Percentiles rank a stretch among this genome's conserved stretches.
Conservation (phyloP, 2,888 invertebrate species). For the Colletes collaris region DNA sequence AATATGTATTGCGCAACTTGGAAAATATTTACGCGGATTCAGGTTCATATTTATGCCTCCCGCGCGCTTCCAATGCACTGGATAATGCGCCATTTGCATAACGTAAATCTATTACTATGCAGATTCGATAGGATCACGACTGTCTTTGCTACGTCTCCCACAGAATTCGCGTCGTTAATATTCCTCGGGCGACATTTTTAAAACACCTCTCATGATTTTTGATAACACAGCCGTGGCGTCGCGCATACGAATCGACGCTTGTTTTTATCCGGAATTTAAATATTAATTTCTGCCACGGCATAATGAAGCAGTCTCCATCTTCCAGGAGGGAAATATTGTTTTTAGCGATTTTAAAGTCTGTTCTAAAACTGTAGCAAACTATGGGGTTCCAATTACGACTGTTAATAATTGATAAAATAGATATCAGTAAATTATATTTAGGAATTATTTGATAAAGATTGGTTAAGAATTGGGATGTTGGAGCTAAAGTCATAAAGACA, state of each 20-base stretch:
- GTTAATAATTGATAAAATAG: no score
- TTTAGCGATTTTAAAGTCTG: not conserved
- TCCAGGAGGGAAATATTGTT: not conserved
- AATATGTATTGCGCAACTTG: not conserved
- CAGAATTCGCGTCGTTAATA: not conserved
- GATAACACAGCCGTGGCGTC: not conserved
- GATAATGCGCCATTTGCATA: slow-evolving; percentile 25
- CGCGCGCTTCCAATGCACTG: not conserved
- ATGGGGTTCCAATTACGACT: no score
- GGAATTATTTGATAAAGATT: no score
- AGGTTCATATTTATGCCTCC: slow-evolving; percentile 26
- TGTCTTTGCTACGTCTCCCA: not conserved
- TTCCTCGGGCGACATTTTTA: slow-evolving; percentile 18
- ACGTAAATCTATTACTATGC: slow-evolving; percentile 21
- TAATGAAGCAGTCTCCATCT: not conserved
- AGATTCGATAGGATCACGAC: slow-evolving; percentile 15
- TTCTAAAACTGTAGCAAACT: no score
- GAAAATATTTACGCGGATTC: slow-evolving; percentile 11
- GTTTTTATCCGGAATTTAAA: not conserved
- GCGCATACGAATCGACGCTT: not conserved
- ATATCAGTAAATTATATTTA: no score
- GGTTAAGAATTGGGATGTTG: no score
- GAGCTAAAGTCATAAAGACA: no score
- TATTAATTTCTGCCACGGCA: not conserved
- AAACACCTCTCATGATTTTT: slow-evolving; percentile 1